A percentile compares a stretch with the other conserved stretches of the same genome.
Evolutionary conservation across 1,140 invertebrate genomes (phyloP).

Genomic region (Bombus confusus): DNA sequence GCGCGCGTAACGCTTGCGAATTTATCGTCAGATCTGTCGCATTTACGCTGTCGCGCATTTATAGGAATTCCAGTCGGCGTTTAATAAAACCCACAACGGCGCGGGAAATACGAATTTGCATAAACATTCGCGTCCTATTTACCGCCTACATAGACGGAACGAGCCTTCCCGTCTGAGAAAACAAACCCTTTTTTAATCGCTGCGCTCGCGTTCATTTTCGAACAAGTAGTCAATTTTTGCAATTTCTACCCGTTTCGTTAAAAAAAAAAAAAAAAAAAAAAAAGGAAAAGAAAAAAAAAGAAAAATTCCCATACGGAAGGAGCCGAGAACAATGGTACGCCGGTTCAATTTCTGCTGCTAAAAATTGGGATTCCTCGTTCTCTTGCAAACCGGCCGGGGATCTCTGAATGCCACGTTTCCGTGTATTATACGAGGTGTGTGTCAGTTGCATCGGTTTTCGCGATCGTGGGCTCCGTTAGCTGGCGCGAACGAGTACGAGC

Average conservation of each 20-base stretch:
- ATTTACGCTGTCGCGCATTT: too few relatives aligned
- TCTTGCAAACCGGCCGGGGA: background rate
- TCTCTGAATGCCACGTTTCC: background rate
- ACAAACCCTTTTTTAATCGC: too few relatives aligned
- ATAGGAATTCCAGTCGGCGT: too few relatives aligned
- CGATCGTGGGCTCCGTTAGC: background rate
- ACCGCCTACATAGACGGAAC: background rate
- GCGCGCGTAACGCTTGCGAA: too few relatives aligned
- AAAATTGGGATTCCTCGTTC: background rate
- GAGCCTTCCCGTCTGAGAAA: too few relatives aligned
- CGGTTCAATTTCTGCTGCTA: background rate
- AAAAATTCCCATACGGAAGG: background rate
- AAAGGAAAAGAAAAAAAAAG: too few relatives aligned
- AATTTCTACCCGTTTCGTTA: background rate
- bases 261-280: background rate
- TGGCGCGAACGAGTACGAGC: background rate
- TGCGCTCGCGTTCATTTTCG: background rate
- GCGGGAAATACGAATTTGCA: too few relatives aligned
- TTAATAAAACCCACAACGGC: too few relatives aligned
- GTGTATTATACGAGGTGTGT: slow-evolving; percentile 4
- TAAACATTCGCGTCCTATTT: too few relatives aligned
- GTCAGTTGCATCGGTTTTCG: slow-evolving; percentile 28
- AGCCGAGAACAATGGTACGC: background rate
- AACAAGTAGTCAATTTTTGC: background rate
- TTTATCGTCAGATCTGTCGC: too few relatives aligned